Conservation (phyloP, 2,113 vertebrate genomes). For the Microtus ochrogaster region DNA sequence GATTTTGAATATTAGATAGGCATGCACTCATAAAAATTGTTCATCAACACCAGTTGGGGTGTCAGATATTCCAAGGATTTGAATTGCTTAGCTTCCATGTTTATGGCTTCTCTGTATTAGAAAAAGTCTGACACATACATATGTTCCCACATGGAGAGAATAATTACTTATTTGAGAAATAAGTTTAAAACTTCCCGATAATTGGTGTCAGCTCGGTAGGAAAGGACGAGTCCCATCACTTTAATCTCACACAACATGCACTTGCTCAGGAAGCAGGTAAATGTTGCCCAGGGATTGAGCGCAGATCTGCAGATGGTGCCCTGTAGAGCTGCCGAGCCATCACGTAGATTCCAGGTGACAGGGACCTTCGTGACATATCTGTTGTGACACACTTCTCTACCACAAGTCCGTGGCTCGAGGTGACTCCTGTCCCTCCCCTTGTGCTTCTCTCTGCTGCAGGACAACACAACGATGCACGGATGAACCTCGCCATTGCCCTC, state of each 20-base stretch:
- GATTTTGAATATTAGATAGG: slow-evolving; percentile 73
- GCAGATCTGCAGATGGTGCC: slow-evolving; percentile 88
- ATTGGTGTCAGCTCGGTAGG: background rate
- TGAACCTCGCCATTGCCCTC: slow-evolving; percentile 96
- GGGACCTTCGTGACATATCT: slow-evolving; percentile 96
- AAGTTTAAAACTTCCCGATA: background rate
- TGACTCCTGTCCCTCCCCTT: slow-evolving; percentile 93
- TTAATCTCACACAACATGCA: fast-evolving
- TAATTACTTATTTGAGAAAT: background rate
- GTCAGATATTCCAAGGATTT: slow-evolving; percentile 66
- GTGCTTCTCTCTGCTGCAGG: slow-evolving; percentile 93
- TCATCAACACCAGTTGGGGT: slow-evolving; percentile 70
- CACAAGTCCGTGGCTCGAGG: slow-evolving; percentile 92
- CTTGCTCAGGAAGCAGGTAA: slow-evolving; percentile 38
- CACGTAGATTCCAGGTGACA: slow-evolving; percentile 92
- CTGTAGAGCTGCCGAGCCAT: slow-evolving; percentile 87
- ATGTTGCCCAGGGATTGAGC: slow-evolving; percentile 73
- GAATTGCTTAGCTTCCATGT: background rate
- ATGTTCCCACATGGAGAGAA: background rate
- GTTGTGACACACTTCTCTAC: slow-evolving; percentile 94
- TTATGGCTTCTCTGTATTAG: background rate
- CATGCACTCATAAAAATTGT: slow-evolving; percentile 71
- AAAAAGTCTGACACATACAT: background rate
- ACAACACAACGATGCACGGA: slow-evolving; percentile 94
- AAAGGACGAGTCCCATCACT: background rate